Conservation (phyloP, 2,888 invertebrate genomes). For the Miltochrista miniata region DNA sequence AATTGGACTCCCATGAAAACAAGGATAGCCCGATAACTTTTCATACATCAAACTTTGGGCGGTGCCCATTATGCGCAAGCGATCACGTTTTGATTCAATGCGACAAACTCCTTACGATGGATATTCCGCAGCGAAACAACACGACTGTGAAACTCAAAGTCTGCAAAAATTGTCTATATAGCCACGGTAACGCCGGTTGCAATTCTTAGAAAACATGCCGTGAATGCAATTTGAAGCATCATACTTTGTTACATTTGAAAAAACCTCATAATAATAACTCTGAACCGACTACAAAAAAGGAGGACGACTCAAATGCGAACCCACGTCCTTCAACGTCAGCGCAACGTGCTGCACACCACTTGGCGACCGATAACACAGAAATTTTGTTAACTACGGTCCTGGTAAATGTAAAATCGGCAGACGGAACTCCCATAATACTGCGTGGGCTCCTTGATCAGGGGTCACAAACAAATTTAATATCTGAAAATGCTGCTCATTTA, state of each 20-base stretch:
- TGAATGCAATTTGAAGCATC: conserved; percentile 7
- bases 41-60: no score
- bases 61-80: neutral
- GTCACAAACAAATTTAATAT: conserved; percentile 6
- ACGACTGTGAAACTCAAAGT: conserved; percentile 1
- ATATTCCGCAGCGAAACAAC: conserved; percentile 1
- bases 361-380: conserved; percentile 1
- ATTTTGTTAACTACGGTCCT: conserved; percentile 4
- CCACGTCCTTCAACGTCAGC: neutral
- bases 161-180: conserved; percentile 11
- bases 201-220: conserved; percentile 5
- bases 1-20: conserved; percentile 2
- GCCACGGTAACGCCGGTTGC: neutral
- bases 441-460: conserved; percentile 9
- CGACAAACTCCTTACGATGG: neutral
- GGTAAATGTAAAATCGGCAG: neutral
- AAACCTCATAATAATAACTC: no score
- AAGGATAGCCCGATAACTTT: no score
- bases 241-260: conserved; percentile 7
- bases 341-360: conserved; percentile 1
- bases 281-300: no score
- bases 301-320: no score
- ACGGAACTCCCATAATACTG: conserved; percentile 2
- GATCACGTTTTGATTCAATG: conserved; percentile 8
- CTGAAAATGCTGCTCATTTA: conserved; percentile 8